Base-by-base conservation (phyloP, 2,797 vertebrate genomes). In the Crenuchus spilurus region DNA sequence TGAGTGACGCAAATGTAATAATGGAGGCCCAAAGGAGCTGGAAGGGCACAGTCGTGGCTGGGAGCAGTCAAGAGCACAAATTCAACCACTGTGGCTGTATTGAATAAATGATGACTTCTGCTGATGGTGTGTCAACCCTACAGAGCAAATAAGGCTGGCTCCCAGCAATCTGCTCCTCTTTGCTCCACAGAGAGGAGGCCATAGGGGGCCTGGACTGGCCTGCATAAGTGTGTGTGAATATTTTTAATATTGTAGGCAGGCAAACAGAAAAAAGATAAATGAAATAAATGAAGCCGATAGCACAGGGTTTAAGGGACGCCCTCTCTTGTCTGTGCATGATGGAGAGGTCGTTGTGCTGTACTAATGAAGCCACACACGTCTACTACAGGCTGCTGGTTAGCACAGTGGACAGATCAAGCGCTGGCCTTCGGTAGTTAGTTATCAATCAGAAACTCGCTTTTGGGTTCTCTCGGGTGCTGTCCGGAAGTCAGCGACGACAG, bases 281-380 rank as follows among this genome's bases (percentile, higher is more conserved):
- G 54, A 46, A 11, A 71, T 81, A 80, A 65, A 49, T 44, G 70
- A 80, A 75, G 63, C 75, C 80, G 71, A 75, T 77, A 83, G 79
- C 81, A 86, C 75, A 77, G 61, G 78, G 86, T 75, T 81, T 63
- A 46, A 46, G 78, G 82, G 67, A 75, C 30, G 13, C 69, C 67
- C 76, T 67, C 70, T 6, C 74, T 80, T 62, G 63, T 82, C 63
- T 81, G 76, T 82, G 79, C 76, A 61, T 84, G 77, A 70, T 67
- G 81, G 83, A 70, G 86, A 84, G 55, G 84, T 84, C 83, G 83
- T 91, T 91, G 90, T 92, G 92, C 90, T 90, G 85, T 85, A 86
- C 75, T 79, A 69, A 81, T 86, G 88, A 90, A 86, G 87, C 91
- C 82, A 88, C 83, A 82, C 85, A 73, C 10, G n/a, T 74, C 77